These are phyloP conservation scores for Bombus sibiricus DNA, from an alignment of 1,140 invertebrate species.

Conservation along the genomic window DNA sequence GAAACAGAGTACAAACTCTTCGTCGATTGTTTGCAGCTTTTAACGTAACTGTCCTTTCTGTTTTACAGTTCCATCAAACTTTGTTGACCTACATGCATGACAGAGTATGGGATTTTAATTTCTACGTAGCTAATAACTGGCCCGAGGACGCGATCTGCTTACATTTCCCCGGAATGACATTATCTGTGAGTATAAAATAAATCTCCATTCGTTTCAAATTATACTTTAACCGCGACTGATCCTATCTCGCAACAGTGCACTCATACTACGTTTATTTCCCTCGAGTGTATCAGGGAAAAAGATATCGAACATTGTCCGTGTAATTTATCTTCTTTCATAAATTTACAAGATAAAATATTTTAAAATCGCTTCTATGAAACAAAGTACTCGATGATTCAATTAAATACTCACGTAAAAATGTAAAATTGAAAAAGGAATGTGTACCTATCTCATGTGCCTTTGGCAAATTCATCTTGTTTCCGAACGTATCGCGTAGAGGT, in stretches of 20 bases:
- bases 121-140: constrained; percentile 93
- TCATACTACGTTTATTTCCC: not conserved
- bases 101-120: constrained; percentile 93
- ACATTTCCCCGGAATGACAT: constrained; percentile 93
- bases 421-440: not conserved
- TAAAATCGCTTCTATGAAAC: too few relatives aligned
- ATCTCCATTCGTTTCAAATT: constrained; percentile 3
- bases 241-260: not conserved
- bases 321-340: not conserved
- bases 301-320: not conserved
- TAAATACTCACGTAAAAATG: not conserved
- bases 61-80: constrained; percentile 92
- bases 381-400: too few relatives aligned
- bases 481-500: constrained; percentile 14
- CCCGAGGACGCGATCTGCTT: constrained; percentile 91
- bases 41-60: constrained; percentile 22
- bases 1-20: not conserved
- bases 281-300: not conserved
- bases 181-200: constrained; percentile 86
- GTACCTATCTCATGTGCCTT: not conserved
- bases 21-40: not conserved
- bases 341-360: too few relatives aligned
- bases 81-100: constrained; percentile 92
- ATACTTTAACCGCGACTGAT: not conserved
- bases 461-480: constrained; percentile 35